Conservation (phyloP, 2,113 vertebrate species). For the Parotia lawesii region DNA sequence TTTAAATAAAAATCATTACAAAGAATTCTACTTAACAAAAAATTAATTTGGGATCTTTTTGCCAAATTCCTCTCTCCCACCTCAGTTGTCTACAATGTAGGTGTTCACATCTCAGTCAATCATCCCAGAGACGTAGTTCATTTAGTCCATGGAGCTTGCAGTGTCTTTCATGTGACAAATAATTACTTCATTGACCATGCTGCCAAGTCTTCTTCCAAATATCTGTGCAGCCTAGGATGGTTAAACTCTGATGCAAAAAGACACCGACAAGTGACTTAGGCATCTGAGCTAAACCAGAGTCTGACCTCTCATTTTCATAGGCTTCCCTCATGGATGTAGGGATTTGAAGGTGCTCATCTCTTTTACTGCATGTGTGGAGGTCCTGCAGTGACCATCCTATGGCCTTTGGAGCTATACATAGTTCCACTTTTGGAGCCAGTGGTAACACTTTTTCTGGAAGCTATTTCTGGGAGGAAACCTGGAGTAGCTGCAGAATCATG, state of each 20-base stretch:
- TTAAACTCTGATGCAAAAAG: not conserved
- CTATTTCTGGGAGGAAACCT: not conserved
- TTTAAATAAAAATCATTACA: not conserved
- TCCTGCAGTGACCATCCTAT: rapidly evolving
- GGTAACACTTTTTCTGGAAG: not conserved
- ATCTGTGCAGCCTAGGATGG: rapidly evolving
- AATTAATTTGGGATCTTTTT: not conserved
- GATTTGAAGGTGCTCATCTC: not conserved
- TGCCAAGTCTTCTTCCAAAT: not conserved
- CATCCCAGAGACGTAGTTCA: not conserved
- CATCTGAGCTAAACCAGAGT: not conserved
- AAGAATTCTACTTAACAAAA: not conserved
- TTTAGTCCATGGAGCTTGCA: not conserved
- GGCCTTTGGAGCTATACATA: not conserved
- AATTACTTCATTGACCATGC: not conserved
- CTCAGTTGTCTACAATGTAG: not conserved
- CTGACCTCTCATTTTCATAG: not conserved
- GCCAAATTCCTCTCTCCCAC: not conserved
- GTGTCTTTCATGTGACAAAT: not conserved
- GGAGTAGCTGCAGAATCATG: not conserved
- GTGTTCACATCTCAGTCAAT: not conserved
- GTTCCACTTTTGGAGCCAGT: not conserved
- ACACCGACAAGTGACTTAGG: not conserved
- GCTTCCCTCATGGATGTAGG: not conserved
- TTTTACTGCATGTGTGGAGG: rapidly evolving